Conservation (phyloP, 2,113 vertebrate species). For the Petrocephalus zakoni region DNA sequence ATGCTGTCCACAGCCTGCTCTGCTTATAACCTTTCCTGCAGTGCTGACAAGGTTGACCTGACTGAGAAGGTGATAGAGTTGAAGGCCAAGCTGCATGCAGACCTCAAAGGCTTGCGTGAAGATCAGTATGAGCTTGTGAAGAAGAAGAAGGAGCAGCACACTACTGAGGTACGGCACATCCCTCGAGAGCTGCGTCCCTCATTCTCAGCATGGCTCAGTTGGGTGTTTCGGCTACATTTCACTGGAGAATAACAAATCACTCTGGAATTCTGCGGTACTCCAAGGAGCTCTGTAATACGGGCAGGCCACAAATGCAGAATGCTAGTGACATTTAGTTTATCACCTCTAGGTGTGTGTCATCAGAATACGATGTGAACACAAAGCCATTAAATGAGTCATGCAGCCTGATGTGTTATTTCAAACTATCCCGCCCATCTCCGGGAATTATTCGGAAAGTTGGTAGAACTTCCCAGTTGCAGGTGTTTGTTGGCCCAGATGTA, state of each 20-base stretch:
- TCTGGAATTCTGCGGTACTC: background rate
- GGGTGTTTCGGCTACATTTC: too few relatives aligned
- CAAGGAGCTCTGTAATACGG: too few relatives aligned
- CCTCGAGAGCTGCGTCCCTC: background rate
- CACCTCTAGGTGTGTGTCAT: background rate
- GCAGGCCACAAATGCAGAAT: background rate
- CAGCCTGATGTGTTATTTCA: background rate
- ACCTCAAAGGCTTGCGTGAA: slow-evolving; percentile 63
- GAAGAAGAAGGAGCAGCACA: slow-evolving; percentile 79
- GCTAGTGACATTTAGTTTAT: background rate
- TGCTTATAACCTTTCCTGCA: slow-evolving; percentile 25
- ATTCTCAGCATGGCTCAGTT: background rate
- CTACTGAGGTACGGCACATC: slow-evolving; percentile 65
- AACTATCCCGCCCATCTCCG: background rate
- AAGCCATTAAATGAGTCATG: background rate
- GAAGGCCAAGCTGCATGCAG: slow-evolving; percentile 70
- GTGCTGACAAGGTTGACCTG: slow-evolving; percentile 31
- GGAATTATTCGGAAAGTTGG: background rate
- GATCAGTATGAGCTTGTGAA: slow-evolving; percentile 65
- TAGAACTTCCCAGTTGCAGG: background rate
- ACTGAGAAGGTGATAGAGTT: slow-evolving; percentile 58
- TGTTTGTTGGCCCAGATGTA: background rate
- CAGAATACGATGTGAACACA: background rate
- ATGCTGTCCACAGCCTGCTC: background rate
- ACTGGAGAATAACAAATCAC: background rate